phyloP scores from a whole-genome alignment of 1,140 invertebrate species.

The Battus philenor region DNA sequence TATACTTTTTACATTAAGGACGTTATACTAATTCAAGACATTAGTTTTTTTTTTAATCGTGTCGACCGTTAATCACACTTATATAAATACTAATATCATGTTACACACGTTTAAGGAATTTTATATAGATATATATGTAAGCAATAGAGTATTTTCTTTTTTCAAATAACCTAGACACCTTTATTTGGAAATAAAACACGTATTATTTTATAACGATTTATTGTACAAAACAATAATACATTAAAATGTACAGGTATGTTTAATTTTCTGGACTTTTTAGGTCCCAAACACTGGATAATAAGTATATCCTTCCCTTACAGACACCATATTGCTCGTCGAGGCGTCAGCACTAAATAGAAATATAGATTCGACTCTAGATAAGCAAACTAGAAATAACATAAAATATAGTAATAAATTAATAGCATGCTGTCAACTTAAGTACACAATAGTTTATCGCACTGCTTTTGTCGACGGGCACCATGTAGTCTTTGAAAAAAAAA shows the following conservation, averaged over 20 bases:
- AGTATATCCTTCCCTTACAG: conserved; percentile 70
- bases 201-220: conserved; percentile 76
- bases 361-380: conserved; percentile 69
- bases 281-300: conserved; percentile 73
- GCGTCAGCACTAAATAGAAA: conserved; percentile 72
- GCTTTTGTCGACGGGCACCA: conserved; percentile 73
- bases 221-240: conserved; percentile 78
- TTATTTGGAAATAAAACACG: conserved; percentile 39
- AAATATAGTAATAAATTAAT: conserved; percentile 74
- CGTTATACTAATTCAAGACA: no score
- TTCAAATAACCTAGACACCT: neutral
- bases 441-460: conserved; percentile 72
- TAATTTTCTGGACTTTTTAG: conserved; percentile 72
- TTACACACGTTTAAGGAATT: no score
- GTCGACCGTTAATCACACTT: no score
- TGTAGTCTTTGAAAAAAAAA: conserved; percentile 73
- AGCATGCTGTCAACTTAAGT: conserved; percentile 74
- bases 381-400: conserved; percentile 73
- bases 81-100: no score
- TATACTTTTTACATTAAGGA: no score
- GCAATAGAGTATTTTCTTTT: no score
- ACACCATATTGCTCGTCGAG: conserved; percentile 74
- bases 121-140: no score
- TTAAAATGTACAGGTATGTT: conserved; percentile 78
- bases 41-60: no score